Evolutionary conservation across 2,888 invertebrate species (phyloP).

Genomic region (Euplexia lucipara): DNA sequence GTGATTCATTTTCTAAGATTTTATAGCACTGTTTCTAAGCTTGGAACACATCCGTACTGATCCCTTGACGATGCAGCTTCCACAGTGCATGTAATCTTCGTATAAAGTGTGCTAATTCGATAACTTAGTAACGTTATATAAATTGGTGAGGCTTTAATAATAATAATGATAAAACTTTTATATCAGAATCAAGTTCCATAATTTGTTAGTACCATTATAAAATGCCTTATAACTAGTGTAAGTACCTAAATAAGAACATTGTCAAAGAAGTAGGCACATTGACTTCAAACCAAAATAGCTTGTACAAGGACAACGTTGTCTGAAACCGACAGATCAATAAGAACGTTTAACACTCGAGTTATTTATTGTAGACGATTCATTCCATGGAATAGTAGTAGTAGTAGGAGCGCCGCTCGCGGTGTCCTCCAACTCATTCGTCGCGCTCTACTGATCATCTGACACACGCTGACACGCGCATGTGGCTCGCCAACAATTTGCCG

Average conservation of each 20-base stretch:
- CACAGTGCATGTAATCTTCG: too few relatives aligned
- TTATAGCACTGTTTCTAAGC: too few relatives aligned
- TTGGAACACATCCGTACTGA: neutral
- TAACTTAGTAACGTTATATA: neutral
- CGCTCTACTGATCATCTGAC: slow-evolving; percentile 4
- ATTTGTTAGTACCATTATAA: too few relatives aligned
- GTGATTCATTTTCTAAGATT: too few relatives aligned
- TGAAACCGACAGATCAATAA: slow-evolving; percentile 20
- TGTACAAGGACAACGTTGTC: neutral
- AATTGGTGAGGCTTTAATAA: neutral
- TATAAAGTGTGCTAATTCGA: neutral
- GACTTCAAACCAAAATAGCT: slow-evolving; percentile 1
- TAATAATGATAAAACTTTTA: too few relatives aligned
- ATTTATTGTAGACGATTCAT: neutral
- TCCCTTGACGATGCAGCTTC: neutral
- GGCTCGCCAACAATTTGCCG: neutral
- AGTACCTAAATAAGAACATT: neutral
- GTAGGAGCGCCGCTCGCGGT: neutral
- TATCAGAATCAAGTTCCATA: too few relatives aligned
- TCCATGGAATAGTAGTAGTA: neutral
- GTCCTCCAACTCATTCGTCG: slow-evolving; percentile 9
- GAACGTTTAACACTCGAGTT: slow-evolving; percentile 9
- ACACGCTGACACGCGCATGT: slow-evolving; percentile 3
- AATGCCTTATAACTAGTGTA: too few relatives aligned
- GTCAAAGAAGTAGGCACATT: neutral